phyloP scores from a whole-genome alignment of 2,113 vertebrate species.

The Spilogale gracilis region DNA sequence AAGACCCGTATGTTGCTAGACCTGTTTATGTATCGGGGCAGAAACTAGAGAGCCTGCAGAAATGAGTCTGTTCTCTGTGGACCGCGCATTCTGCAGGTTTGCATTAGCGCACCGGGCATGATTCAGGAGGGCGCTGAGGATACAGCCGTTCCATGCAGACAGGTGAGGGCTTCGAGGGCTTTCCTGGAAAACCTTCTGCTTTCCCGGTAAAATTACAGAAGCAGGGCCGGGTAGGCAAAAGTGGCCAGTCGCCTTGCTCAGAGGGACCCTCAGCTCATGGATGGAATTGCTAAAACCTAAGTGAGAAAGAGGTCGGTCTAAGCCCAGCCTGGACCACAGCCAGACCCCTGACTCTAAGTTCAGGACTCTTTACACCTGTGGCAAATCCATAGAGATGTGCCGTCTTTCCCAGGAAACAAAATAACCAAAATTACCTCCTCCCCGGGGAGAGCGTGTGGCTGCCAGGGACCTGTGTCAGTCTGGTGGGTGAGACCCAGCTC shows the following conservation, averaged over 20 bases:
- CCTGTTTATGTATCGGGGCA: not conserved
- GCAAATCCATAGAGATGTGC: too few relatives aligned
- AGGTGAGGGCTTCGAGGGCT: not conserved
- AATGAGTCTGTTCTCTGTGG: not conserved
- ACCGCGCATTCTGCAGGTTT: not conserved
- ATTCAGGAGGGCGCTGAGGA: not conserved
- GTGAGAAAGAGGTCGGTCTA: not conserved
- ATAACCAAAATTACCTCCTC: too few relatives aligned
- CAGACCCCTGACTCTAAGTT: not conserved
- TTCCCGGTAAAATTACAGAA: not conserved
- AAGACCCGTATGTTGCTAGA: not conserved
- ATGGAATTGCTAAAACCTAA: not conserved
- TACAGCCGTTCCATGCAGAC: not conserved
- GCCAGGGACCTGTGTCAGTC: not conserved
- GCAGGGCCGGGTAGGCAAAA: not conserved
- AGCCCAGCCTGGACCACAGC: not conserved
- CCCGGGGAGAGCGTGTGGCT: too few relatives aligned
- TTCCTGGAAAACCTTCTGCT: not conserved
- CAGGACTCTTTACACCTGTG: not conserved
- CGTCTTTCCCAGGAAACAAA: too few relatives aligned
- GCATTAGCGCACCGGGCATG: not conserved
- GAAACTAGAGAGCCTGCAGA: not conserved
- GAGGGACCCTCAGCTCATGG: not conserved
- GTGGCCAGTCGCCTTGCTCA: not conserved
- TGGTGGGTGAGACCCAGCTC: not conserved